These are phyloP conservation scores for Platalea minor DNA, from an alignment of 2,797 vertebrate genomes.

Conservation along the genomic window DNA sequence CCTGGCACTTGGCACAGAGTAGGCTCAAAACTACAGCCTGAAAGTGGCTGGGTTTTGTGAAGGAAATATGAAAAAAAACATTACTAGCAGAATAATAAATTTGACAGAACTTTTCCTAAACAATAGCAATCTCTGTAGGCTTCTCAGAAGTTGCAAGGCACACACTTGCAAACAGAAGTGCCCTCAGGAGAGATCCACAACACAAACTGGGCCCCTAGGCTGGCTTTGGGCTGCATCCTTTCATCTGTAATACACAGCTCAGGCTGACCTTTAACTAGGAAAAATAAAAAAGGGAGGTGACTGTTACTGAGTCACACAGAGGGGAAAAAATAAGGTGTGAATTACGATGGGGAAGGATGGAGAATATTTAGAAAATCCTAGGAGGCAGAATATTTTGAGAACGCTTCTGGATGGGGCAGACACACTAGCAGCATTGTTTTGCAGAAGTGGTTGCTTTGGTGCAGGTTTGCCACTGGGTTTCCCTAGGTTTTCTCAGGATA, in stretches of 20 bases:
- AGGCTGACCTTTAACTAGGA: slow-evolving; percentile 48
- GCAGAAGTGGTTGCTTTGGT: neutral
- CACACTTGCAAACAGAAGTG: slow-evolving; percentile 38
- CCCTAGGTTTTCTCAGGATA: neutral
- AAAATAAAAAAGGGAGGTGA: slow-evolving; percentile 43
- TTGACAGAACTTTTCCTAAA: slow-evolving; percentile 25
- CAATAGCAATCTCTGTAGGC: slow-evolving; percentile 8
- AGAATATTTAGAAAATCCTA: slow-evolving; percentile 28
- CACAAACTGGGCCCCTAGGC: slow-evolving; percentile 51
- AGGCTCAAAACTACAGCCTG: slow-evolving; percentile 16
- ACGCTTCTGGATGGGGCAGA: neutral
- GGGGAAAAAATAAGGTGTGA: slow-evolving; percentile 10
- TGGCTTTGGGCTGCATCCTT: slow-evolving; percentile 57
- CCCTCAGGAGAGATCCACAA: slow-evolving; percentile 31
- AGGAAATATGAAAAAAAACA: neutral
- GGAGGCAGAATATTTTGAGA: slow-evolving; percentile 26
- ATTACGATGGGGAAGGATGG: neutral
- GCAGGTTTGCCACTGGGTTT: neutral
- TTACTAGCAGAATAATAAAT: slow-evolving; percentile 10
- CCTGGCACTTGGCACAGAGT: neutral
- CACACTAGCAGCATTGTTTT: neutral
- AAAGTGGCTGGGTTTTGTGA: slow-evolving; percentile 13
- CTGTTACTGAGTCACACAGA: slow-evolving; percentile 24
- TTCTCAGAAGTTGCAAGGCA: slow-evolving; percentile 11
- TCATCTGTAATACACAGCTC: slow-evolving; percentile 35